Evolutionary conservation across 2,888 invertebrate species (phyloP), one percentile per base, ranked within the genome.

Genomic region (Chymomyza caudatula): DNA sequence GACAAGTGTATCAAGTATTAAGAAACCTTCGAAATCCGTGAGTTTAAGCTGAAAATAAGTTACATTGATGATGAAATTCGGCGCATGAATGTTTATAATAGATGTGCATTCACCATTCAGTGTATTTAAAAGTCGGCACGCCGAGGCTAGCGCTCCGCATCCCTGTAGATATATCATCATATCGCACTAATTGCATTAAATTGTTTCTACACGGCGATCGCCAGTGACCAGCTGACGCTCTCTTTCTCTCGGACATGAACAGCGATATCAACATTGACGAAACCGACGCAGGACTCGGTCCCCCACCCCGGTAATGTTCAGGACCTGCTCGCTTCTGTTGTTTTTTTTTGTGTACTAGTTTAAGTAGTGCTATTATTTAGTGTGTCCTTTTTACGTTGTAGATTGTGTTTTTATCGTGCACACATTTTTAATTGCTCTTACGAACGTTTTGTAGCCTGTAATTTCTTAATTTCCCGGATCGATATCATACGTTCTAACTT

Each of bases 171-270:
- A n/a, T 37, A 13, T 6, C 0, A 6, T 17, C 78, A 73, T 85
- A 80, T 80, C 80, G 69, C 81, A 81, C 80, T 81, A 81, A 81
- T 81, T 81, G 86, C 86, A 81, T 81, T 81, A 81, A 81, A 81
- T 81, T 81, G 80, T 71, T 73, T 74, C 75, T 20, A 69, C 80
- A 78, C 81, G 81, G 62, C 74, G 69, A 67, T 68, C 72, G 54
- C 17, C 66, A 29, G 47, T 61, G 67, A 65, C 84, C 80, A 85
- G 78, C 75, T 85, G 80, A 83, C 80, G 77, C 73, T 56, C 23
- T 37, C 54, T 17, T 51, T 20, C 22, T 53, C 17, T 20, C 17
- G 43, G 13, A 17, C 42, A 56, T n/a, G 43, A 59, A 42, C 55
- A 60, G 63, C 63, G 44, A 56, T 47, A 62, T 15, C 51, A 54